These are phyloP conservation scores for Onchidella celtica DNA, from an alignment of 2,888 invertebrate genomes.

Conservation along the genomic window DNA sequence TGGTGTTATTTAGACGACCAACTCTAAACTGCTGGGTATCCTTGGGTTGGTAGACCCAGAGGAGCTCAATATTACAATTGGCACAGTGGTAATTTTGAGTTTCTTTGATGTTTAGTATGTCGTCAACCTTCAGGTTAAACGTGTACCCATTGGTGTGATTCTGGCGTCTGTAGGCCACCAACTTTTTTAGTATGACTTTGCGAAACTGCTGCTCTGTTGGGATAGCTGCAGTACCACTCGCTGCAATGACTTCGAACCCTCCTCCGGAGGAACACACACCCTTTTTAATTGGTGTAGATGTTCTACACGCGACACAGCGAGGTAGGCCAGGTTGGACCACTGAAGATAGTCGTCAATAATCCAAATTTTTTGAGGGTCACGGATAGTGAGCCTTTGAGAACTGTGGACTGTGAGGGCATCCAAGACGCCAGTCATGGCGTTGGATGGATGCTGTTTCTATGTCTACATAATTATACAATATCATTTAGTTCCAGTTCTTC, in stretches of 20 bases:
- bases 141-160: not conserved
- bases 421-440: not conserved
- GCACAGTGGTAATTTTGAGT: not conserved
- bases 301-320: not conserved
- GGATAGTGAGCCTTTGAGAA: not conserved
- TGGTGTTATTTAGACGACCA: conserved; percentile 19
- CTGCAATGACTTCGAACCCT: not conserved
- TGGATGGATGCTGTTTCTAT: not conserved
- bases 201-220: not conserved
- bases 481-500: not conserved
- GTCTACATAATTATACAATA: not conserved
- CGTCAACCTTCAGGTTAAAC: not conserved
- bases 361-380: not conserved
- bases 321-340: conserved; percentile 18
- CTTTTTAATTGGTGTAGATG: not conserved
- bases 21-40: conserved; percentile 10
- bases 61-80: not conserved
- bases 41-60: not conserved
- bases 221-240: too few species aligned
- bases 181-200: not conserved
- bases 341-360: not conserved
- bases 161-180: not conserved
- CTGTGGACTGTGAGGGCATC: not conserved
- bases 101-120: not conserved
- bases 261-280: not conserved